These are phyloP conservation scores for Mactra quadrangularis DNA, from an alignment of 1,140 invertebrate species.

Conservation along the genomic window DNA sequence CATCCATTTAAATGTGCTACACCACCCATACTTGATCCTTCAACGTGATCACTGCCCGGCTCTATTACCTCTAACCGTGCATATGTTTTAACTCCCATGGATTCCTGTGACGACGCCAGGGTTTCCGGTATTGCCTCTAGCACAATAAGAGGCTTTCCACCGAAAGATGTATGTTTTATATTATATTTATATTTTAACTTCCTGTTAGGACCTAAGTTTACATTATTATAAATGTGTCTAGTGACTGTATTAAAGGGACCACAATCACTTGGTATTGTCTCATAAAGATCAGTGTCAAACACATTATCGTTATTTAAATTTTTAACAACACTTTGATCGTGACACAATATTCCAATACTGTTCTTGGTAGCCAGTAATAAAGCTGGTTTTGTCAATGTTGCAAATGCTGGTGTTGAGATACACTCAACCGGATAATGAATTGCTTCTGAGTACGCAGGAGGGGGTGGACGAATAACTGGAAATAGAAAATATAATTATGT, in stretches of 20 bases:
- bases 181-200: constrained; percentile 34
- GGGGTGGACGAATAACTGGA: constrained; percentile 51
- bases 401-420: not conserved
- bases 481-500: not conserved
- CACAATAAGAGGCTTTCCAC: constrained; percentile 23
- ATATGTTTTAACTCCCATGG: constrained; percentile 54
- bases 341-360: not conserved
- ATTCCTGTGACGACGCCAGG: constrained; percentile 48
- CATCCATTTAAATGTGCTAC: constrained; percentile 11
- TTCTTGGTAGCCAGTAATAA: too few species aligned
- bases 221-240: constrained; percentile 15
- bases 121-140: constrained; percentile 57
- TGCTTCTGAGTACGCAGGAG: constrained; percentile 38
- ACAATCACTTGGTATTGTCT: constrained; percentile 32
- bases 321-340: not conserved
- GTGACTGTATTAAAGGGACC: not conserved
- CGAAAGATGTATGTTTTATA: constrained; percentile 5
- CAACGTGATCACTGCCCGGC: constrained; percentile 18
- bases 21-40: constrained; percentile 29
- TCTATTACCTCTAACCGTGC: constrained; percentile 54
- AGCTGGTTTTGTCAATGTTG: too few species aligned
- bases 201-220: not conserved
- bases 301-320: not conserved
- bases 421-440: constrained; percentile 15
- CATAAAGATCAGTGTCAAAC: not conserved